Conservation (phyloP, 2,797 vertebrate genomes). For the Anas flavirostris region DNA sequence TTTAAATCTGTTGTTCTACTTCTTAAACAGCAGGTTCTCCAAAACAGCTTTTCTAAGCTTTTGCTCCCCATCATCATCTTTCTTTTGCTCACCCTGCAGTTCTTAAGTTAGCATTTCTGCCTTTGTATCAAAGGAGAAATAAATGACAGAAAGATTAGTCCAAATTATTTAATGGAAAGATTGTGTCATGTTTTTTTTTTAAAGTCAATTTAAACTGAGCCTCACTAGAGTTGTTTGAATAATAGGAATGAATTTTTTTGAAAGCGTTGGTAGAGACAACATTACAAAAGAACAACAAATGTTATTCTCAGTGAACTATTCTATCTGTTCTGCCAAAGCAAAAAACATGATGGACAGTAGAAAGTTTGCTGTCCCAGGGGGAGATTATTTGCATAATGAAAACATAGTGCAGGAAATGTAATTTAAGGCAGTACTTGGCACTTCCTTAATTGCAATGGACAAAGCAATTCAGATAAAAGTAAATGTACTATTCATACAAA, state of each 20-base stretch:
- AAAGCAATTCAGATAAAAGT: background rate
- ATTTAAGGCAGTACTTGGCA: constrained; percentile 3
- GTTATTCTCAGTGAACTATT: background rate
- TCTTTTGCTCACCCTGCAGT: background rate
- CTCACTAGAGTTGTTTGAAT: background rate
- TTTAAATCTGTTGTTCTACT: background rate
- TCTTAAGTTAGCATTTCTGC: background rate
- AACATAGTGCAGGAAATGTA: background rate
- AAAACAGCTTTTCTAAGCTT: background rate
- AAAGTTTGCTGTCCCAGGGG: background rate
- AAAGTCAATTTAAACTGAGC: background rate
- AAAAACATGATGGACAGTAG: background rate
- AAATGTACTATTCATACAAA: background rate
- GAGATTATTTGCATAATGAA: background rate
- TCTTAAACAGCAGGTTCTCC: background rate
- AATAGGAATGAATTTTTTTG: background rate
- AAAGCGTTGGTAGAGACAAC: background rate
- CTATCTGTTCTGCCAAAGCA: background rate
- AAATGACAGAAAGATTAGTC: background rate
- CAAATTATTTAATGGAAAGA: background rate
- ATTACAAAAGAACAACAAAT: constrained; percentile 3
- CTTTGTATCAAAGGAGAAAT: background rate
- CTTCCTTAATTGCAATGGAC: background rate
- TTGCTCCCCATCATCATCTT: background rate
- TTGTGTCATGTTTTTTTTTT: background rate